These are phyloP conservation scores for Ceratina japonica DNA, from an alignment of 1,140 invertebrate genomes.

Conservation along the genomic window DNA sequence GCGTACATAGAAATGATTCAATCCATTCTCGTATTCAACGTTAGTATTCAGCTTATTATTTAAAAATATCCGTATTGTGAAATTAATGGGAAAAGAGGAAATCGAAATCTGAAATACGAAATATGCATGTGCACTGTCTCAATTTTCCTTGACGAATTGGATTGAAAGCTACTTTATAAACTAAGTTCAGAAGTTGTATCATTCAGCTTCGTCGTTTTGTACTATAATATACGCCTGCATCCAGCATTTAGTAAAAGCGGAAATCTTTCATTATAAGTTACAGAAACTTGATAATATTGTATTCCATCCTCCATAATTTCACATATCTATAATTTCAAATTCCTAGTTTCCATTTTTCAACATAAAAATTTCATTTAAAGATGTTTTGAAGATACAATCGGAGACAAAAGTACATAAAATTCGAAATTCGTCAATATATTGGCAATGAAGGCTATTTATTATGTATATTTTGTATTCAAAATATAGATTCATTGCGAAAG, in stretches of 20 bases:
- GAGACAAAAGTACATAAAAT: too few species aligned
- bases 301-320: too few species aligned
- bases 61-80: background rate
- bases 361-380: too few species aligned
- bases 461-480: too few species aligned
- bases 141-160: too few species aligned
- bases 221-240: background rate
- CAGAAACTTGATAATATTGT: background rate
- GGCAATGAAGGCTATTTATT: too few species aligned
- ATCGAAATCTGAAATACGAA: background rate
- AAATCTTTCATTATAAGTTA: background rate
- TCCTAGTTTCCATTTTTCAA: background rate
- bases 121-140: background rate
- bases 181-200: background rate
- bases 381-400: too few species aligned
- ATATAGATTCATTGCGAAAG: too few species aligned
- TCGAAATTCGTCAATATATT: too few species aligned
- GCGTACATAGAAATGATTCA: background rate
- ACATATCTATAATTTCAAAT: too few species aligned
- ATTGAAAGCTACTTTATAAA: background rate
- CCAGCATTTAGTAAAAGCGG: background rate
- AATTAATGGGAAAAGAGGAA: background rate
- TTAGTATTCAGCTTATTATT: too few species aligned
- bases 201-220: conserved; percentile 25
- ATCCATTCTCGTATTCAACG: background rate